These are phyloP conservation scores for Caenorhabditis briggsae DNA, from an alignment of 1,140 invertebrate species.

Conservation along the genomic window DNA sequence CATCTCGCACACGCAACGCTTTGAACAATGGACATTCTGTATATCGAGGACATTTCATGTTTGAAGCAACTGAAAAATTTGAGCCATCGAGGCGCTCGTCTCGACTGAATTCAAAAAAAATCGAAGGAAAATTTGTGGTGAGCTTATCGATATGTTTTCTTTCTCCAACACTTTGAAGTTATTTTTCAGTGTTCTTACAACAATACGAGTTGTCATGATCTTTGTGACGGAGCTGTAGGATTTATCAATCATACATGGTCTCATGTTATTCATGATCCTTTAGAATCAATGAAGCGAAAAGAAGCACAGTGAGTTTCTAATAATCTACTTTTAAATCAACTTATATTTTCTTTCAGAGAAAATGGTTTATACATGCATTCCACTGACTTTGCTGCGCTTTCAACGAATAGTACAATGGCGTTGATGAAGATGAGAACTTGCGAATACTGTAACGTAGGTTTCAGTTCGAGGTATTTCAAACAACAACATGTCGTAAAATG, in stretches of 20 bases:
- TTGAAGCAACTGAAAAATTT: constrained; percentile 29
- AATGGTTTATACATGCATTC: background rate
- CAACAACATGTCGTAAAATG: background rate
- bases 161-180: background rate
- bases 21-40: background rate
- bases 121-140: constrained; percentile 30
- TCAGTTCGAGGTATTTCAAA: background rate
- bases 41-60: constrained; percentile 37
- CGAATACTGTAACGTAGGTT: background rate
- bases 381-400: background rate
- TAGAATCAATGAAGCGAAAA: background rate
- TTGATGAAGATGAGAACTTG: background rate
- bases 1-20: no score
- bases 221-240: background rate
- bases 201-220: background rate
- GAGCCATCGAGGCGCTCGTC: constrained; percentile 17
- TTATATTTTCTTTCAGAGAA: background rate
- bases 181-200: constrained; percentile 37
- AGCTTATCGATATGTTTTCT: background rate
- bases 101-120: constrained; percentile 3
- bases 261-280: constrained; percentile 6
- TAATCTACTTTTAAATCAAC: background rate
- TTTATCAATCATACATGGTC: constrained; percentile 29
- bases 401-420: background rate
- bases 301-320: background rate